A percentile compares a stretch with the other conserved stretches of the same genome.
These are phyloP conservation scores for Chelonus formosanus DNA, from an alignment of 2,888 invertebrate genomes.

Conservation along the genomic window DNA sequence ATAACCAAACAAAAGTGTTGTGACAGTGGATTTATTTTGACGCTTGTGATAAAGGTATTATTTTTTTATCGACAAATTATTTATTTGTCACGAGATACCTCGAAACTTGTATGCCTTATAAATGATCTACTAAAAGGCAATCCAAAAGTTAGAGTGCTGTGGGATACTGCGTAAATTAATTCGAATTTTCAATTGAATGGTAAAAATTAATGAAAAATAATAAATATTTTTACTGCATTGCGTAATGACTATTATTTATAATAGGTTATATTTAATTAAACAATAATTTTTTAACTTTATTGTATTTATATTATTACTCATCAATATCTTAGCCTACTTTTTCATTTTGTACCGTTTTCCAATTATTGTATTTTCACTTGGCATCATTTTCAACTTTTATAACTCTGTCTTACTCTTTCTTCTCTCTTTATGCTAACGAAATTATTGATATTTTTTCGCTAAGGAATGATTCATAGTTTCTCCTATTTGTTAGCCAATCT, in stretches of 20 bases:
- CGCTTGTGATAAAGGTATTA: conserved; percentile 4
- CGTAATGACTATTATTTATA: conserved; percentile 35
- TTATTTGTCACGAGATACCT: conserved; percentile 41
- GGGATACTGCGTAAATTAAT: conserved; percentile 37
- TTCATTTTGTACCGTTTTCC: neutral
- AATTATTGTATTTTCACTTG: conserved; percentile 1
- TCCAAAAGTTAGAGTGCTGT: conserved; percentile 35
- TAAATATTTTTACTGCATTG: conserved; percentile 32
- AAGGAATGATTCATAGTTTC: conserved; percentile 22
- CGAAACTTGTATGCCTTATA: conserved; percentile 33
- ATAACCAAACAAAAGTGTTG: conserved; percentile 21
- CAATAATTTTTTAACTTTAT: conserved; percentile 7
- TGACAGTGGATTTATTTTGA: conserved; percentile 13
- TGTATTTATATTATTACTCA: neutral
- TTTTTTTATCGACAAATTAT: conserved; percentile 37
- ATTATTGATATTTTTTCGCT: conserved; percentile 24
- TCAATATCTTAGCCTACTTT: conserved; percentile 5
- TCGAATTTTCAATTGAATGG: conserved; percentile 44
- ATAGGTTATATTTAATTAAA: conserved; percentile 37
- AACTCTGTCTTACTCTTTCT: neutral
- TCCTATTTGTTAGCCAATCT: neutral
- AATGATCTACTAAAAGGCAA: conserved; percentile 40
- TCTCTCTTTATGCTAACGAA: neutral
- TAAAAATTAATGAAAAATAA: conserved; percentile 33
- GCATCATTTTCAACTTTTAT: neutral